Percentiles rank a stretch among this genome's conserved stretches.
These are phyloP conservation scores for Labia minor DNA, from an alignment of 2,888 invertebrate species.

Conservation along the genomic window DNA sequence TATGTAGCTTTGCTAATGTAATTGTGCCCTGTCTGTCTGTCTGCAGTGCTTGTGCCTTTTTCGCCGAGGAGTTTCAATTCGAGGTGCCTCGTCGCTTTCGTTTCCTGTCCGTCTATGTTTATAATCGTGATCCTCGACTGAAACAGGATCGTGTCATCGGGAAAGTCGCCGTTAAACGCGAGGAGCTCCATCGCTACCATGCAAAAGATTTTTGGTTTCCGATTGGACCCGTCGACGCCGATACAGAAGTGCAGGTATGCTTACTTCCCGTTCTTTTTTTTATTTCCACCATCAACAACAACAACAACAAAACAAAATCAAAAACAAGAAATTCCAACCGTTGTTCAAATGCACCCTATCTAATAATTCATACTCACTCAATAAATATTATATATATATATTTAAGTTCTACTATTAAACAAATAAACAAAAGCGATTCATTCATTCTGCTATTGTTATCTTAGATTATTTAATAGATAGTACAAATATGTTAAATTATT, in stretches of 20 bases:
- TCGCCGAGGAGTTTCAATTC: constrained; percentile 87
- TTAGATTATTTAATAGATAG: background rate
- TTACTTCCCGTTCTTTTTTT: background rate
- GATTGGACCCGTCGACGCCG: constrained; percentile 71
- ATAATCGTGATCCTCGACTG: constrained; percentile 72
- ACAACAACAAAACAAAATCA: no score
- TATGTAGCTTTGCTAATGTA: no score
- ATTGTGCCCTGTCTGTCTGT: constrained; percentile 27
- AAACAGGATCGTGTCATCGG: constrained; percentile 76
- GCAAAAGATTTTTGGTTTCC: constrained; percentile 91
- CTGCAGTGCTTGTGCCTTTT: constrained; percentile 54
- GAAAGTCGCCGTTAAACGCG: constrained; percentile 77
- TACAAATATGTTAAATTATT: constrained; percentile 6
- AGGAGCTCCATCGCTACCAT: constrained; percentile 76
- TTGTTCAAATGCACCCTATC: background rate
- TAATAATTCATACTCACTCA: no score
- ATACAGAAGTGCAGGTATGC: constrained; percentile 72
- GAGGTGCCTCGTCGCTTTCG: constrained; percentile 84
- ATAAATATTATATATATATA: background rate
- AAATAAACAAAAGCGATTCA: background rate
- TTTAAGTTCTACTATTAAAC: background rate
- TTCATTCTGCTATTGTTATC: background rate
- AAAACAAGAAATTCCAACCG: background rate
- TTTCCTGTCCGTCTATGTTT: constrained; percentile 77
- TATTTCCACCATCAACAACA: background rate